Conservation (phyloP, 2,888 invertebrate genomes). For the Pyrocoelia pectoralis region DNA sequence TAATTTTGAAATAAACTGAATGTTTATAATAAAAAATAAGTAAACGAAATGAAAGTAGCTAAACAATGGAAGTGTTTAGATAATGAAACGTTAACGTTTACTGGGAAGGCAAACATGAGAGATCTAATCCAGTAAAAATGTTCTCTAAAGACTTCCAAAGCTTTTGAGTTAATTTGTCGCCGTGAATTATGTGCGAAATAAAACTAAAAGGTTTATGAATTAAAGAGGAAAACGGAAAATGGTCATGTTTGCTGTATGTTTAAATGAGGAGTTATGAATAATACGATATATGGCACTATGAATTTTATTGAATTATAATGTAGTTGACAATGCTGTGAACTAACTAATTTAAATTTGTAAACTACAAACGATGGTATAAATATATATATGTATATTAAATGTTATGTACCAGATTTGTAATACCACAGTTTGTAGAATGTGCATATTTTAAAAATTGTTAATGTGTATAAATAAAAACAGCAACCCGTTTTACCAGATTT, state of each 20-base stretch:
- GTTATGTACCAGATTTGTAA: conserved; percentile 13
- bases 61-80: conserved; percentile 8
- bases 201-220: conserved; percentile 26
- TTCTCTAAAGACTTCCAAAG: conserved; percentile 23
- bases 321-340: conserved; percentile 59
- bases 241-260: conserved; percentile 21
- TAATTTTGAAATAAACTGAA: conserved; percentile 21
- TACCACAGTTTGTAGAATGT: conserved; percentile 44
- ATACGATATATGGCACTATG: conserved; percentile 60
- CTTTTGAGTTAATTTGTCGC: conserved; percentile 4
- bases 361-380: conserved; percentile 51
- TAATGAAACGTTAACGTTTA: neutral
- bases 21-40: conserved; percentile 6
- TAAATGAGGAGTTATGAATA: conserved; percentile 37
- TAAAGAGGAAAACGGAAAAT: conserved; percentile 25
- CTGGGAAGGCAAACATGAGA: neutral
- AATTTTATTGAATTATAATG: conserved; percentile 61
- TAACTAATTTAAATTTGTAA: conserved; percentile 50
- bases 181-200: conserved; percentile 28
- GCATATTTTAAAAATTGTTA: conserved; percentile 32
- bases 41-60: conserved; percentile 4
- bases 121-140: neutral
- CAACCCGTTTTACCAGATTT: conserved; percentile 45
- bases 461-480: conserved; percentile 37
- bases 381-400: conserved; percentile 4